Base-by-base conservation (phyloP, 2,888 invertebrate genomes). In the Maniola hyperantus region DNA sequence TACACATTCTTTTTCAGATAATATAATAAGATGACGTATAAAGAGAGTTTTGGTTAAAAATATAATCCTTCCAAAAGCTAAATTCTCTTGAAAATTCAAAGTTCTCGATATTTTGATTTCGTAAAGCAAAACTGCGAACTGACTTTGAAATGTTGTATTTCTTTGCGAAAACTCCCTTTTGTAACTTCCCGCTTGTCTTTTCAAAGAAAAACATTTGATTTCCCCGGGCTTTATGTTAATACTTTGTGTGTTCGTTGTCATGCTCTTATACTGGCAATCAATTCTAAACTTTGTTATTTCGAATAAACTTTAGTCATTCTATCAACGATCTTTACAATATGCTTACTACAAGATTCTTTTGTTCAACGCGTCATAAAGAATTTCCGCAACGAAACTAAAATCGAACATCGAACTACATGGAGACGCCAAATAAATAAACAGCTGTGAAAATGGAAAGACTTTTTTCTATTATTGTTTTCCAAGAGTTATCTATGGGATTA, bases 141-240 rank as follows among this genome's bases (percentile, higher is more conserved):
- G 59, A 59, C 48, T 59, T 59, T 48, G 59, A 59, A 59, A 59
- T 59, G n/a, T 33, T 46, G 46, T 57, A 33, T 59, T 59, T 59
- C 59, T 63, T 65, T 63, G 59, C 34, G 46, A 7, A 39, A 55
- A n/a, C 48, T 59, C 48, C 51, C 63, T 65, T 62, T 64, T 39
- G 59, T 62, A 68, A 63, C 65, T 70, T 68, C 54, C 34, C 60
- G 74, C 80, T 78, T 79, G 76, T 73, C 74, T 80, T 78, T 69
- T 66, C 57, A 71, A 74, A 71, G 74, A 48, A 71, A 75, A 81
- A 79, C 77, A 76, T 80, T 82, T 76, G 77, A 77, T 77, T 76
- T 34, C 59, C 26, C 74, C 61, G 70, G 74, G 69, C 74, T 76
- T 76, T 72, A 73, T 74, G 74, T 66, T 73, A 76, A 75, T 74